A percentile compares a stretch with the other conserved stretches of the same genome.
Conservation (phyloP, 2,888 invertebrate genomes). For the Alsophila aescularia region DNA sequence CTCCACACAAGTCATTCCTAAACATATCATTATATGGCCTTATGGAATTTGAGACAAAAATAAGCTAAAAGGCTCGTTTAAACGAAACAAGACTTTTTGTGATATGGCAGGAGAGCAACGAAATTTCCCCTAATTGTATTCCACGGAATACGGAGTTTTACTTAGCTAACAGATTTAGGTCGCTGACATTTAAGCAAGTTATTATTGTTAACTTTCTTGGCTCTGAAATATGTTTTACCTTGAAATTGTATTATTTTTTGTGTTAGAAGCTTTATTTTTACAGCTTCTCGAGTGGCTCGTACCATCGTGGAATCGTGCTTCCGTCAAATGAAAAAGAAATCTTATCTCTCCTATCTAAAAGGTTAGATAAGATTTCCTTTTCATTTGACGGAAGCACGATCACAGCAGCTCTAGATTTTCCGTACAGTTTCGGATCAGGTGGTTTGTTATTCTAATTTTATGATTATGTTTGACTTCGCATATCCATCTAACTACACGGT, state of each 20-base stretch:
- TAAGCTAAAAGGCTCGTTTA: constrained; percentile 39
- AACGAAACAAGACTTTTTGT: constrained; percentile 54
- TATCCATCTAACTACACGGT: too few relatives aligned
- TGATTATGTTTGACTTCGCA: too few relatives aligned
- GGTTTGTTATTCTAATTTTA: too few relatives aligned
- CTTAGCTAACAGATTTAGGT: constrained; percentile 49
- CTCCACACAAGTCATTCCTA: background rate
- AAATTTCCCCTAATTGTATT: constrained; percentile 64
- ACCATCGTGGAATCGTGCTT: too few relatives aligned
- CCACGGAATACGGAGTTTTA: constrained; percentile 53
- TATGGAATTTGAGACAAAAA: constrained; percentile 13
- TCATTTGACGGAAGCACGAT: too few relatives aligned
- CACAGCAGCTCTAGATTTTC: too few relatives aligned
- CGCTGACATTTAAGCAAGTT: constrained; percentile 53
- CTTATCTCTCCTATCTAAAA: too few relatives aligned
- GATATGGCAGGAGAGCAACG: constrained; percentile 43
- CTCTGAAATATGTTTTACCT: constrained; percentile 28
- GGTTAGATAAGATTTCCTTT: background rate
- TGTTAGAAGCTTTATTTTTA: background rate
- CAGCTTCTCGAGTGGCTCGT: too few relatives aligned
- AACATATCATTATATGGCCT: constrained; percentile 6
- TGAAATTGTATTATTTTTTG: constrained; percentile 14
- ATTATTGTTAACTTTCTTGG: constrained; percentile 50
- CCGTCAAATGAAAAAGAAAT: too few relatives aligned
- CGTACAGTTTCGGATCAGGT: too few relatives aligned